Conservation (phyloP, 2,888 invertebrate genomes). For the Acrobasis suavella region DNA sequence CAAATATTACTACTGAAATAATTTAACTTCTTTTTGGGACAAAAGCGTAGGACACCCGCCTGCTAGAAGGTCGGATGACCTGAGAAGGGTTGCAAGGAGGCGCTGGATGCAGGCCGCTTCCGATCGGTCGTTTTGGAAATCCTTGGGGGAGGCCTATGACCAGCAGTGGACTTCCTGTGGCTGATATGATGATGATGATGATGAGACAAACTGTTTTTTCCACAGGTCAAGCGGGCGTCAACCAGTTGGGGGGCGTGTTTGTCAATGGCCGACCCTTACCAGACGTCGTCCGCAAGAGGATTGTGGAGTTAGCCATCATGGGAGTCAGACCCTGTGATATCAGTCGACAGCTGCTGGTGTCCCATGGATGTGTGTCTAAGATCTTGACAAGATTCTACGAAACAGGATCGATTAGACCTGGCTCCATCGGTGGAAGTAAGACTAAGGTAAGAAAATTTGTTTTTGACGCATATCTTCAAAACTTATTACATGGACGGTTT, state of each 20-base stretch:
- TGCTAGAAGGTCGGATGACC: no score
- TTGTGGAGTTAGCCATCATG: constrained; percentile 96
- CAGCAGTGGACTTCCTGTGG: no score
- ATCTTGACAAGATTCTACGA: constrained; percentile 98
- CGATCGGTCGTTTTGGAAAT: no score
- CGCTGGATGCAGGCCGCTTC: no score
- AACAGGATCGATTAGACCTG: constrained; percentile 97
- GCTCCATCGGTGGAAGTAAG: constrained; percentile 97
- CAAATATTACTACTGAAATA: no score
- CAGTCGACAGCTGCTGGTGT: constrained; percentile 96
- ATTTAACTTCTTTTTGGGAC: no score
- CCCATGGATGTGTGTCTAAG: constrained; percentile 98
- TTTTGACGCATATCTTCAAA: background rate
- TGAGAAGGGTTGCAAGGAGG: no score
- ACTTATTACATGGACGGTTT: no score
- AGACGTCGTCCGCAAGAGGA: constrained; percentile 95
- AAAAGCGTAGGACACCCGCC: no score
- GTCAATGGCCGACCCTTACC: constrained; percentile 98
- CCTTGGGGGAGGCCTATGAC: no score
- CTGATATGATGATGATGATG: no score
- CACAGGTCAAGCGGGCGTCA: constrained; percentile 97
- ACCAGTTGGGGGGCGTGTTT: constrained; percentile 98
- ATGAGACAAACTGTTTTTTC: no score
- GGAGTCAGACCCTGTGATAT: constrained; percentile 98
- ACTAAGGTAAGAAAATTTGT: constrained; percentile 87